These are phyloP conservation scores for Chelon auratus DNA, from an alignment of 2,797 vertebrate genomes.

Conservation along the genomic window DNA sequence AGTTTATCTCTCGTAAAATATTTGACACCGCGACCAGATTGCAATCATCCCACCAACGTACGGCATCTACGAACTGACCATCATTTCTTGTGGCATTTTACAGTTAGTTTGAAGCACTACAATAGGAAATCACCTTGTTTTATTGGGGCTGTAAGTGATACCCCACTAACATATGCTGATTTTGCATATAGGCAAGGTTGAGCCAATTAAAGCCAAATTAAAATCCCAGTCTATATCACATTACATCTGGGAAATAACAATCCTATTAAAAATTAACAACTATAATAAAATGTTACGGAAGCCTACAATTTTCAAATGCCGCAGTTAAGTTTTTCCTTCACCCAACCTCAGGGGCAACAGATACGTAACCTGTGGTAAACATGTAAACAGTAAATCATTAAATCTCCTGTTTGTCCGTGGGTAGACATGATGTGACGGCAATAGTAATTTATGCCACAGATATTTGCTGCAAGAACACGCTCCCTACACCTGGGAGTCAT, in stretches of 20 bases:
- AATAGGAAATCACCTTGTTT: conserved; percentile 45
- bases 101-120: conserved; percentile 18
- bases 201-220: conserved; percentile 49
- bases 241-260: conserved; percentile 56
- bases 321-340: conserved; percentile 33
- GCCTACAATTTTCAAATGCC: conserved; percentile 30
- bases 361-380: conserved; percentile 33
- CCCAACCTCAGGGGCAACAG: conserved; percentile 31
- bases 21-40: conserved; percentile 27
- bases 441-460: conserved; percentile 76
- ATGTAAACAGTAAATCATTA: conserved; percentile 49
- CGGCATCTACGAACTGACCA: conserved; percentile 40
- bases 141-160: conserved; percentile 40
- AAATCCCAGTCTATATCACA: conserved; percentile 46
- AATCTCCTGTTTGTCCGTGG: conserved; percentile 50
- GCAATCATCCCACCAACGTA: conserved; percentile 31
- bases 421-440: conserved; percentile 50
- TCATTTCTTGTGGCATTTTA: conserved; percentile 42
- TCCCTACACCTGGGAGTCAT: conserved; percentile 64
- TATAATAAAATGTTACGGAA: conserved; percentile 46
- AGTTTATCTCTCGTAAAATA: conserved; percentile 54
- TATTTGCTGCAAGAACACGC: conserved; percentile 72
- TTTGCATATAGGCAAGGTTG: conserved; percentile 20
- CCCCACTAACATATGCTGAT: conserved; percentile 41
- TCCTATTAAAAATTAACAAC: conserved; percentile 49